A percentile compares a stretch with the other conserved stretches of the same genome.
phyloP scores from a whole-genome alignment of 1,140 invertebrate species.

The Rhopalosiphum maidis region DNA sequence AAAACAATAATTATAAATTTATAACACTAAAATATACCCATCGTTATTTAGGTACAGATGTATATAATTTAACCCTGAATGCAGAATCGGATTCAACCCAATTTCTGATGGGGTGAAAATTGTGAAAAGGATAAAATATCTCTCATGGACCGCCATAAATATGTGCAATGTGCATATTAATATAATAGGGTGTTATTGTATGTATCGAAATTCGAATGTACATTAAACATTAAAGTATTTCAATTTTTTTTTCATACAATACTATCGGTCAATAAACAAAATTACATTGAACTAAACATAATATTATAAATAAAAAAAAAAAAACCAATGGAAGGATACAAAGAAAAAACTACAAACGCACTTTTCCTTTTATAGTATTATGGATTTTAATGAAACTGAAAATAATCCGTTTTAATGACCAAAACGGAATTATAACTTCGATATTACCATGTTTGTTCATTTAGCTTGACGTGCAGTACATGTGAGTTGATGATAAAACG shows the following conservation, averaged over 20 bases:
- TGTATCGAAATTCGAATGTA: neutral
- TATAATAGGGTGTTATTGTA: neutral
- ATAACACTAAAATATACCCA: neutral
- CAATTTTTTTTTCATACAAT: neutral
- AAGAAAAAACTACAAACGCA: neutral
- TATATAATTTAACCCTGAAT: neutral
- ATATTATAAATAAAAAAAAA: neutral
- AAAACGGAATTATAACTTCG: neutral
- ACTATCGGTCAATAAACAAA: neutral
- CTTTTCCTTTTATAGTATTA: neutral
- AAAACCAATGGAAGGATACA: neutral
- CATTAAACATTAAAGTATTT: neutral
- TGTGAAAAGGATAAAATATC: neutral
- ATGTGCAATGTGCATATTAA: neutral
- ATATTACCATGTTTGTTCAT: neutral
- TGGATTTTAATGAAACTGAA: neutral
- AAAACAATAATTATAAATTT: constrained; percentile 20
- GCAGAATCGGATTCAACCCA: neutral
- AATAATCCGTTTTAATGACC: neutral
- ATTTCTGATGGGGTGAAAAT: neutral
- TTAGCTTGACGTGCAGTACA: neutral
- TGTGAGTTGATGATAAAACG: neutral
- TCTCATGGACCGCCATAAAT: neutral
- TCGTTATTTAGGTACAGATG: neutral
- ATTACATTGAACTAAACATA: neutral